Conservation (phyloP, 2,797 vertebrate species). For the Scleropages formosus region DNA sequence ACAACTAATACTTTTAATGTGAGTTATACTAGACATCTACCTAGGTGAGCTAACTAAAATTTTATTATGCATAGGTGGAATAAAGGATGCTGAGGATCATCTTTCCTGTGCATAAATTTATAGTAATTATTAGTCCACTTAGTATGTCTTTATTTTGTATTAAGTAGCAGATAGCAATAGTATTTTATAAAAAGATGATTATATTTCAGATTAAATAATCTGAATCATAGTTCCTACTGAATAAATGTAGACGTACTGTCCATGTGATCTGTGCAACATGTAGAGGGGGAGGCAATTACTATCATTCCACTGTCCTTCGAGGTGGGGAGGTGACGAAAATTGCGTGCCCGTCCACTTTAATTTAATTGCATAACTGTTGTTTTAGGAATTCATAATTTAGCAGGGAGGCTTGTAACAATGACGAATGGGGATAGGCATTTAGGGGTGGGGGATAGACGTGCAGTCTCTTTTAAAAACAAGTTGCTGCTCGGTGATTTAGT, state of each 20-base stretch:
- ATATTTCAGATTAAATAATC: too few species aligned
- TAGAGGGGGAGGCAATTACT: slow-evolving; percentile 1
- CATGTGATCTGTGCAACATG: slow-evolving; percentile 14
- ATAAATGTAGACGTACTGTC: slow-evolving; percentile 20
- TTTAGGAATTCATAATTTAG: slow-evolving; percentile 27
- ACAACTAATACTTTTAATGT: too few species aligned
- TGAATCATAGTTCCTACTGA: not conserved
- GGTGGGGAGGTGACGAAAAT: slow-evolving; percentile 14
- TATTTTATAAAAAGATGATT: too few species aligned
- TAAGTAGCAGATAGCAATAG: too few species aligned
- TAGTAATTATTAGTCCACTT: too few species aligned
- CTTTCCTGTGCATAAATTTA: too few species aligned
- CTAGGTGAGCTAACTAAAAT: too few species aligned
- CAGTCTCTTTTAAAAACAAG: slow-evolving; percentile 58
- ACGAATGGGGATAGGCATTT: slow-evolving; percentile 28
- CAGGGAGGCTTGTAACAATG: slow-evolving; percentile 31
- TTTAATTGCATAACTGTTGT: slow-evolving; percentile 46
- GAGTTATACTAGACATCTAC: too few species aligned
- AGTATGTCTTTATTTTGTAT: too few species aligned
- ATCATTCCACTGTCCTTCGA: not conserved
- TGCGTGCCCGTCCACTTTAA: slow-evolving; percentile 31
- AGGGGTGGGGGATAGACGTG: slow-evolving; percentile 54
- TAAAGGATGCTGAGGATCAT: too few species aligned
- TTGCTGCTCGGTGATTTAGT: slow-evolving; percentile 46
- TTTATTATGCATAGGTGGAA: too few species aligned